Base-by-base conservation (phyloP, 1,140 invertebrate genomes). In the Sitodiplosis mosellana region DNA sequence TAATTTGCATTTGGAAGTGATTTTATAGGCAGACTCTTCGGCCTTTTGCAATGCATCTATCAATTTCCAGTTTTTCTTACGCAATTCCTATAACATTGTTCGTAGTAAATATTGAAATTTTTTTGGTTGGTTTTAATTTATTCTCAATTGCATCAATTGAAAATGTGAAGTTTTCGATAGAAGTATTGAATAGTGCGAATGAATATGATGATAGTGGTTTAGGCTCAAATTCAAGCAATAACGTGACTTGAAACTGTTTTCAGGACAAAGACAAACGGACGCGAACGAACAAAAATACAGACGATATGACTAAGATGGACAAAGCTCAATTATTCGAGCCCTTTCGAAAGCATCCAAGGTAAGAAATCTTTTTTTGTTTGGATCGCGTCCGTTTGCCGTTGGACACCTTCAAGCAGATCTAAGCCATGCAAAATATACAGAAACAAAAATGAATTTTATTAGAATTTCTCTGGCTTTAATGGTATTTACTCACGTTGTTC, bases 41-140 rank as follows among this genome's bases (percentile, higher is more conserved):
- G 80, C 76, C 52, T 72, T 74, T 68, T 81, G 76, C 71, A 85
- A 76, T 65, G 82, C 82, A 70, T 85, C 82, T 79, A 85, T 81
- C 68, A 82, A 77, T 76, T 84, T 85, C 81, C 81, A 86, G 70
- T 86, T 86, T 74, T 81, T 84, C 72, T 71, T 75, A 69, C 81
- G 75, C 65, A 87, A 76, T 59, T 85, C 83, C 82, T 84, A 68
- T 56, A 65, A 57, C 56, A 53, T 41, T 46, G n/a, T 21, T 17
- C 12, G 42, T 47, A 48, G 47, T 17, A 52, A 47, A 48, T 27
- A 38, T 18, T 18, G 18, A 21, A 18, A 43, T 19, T n/a, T n/a
- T n/a, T n/a, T n/a, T n/a, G n/a, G n/a, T n/a, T n/a, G n/a, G n/a
- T n/a, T n/a, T n/a, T 10, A 43, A 43, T 18, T 21, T 18, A 19